Evolutionary conservation across 2,797 vertebrate genomes (phyloP).

Genomic region (Myotis pilosus): DNA sequence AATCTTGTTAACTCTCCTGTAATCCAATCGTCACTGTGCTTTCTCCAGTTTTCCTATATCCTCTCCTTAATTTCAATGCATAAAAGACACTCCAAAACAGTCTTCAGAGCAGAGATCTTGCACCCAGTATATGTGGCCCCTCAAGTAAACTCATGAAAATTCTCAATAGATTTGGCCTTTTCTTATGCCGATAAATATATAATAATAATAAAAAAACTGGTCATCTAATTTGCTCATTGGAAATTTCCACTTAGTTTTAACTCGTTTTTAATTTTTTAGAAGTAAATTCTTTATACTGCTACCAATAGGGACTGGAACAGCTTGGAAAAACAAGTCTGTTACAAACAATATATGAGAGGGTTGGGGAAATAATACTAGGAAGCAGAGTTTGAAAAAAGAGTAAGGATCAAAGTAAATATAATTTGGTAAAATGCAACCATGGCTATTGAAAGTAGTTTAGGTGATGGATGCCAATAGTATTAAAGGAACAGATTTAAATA

Average conservation of each 20-base stretch:
- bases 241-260: neutral
- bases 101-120: neutral
- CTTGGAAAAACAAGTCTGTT: neutral
- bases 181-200: neutral
- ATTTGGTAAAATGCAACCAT: neutral
- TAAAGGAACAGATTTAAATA: neutral
- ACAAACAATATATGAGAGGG: neutral
- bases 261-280: neutral
- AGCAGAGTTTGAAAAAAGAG: neutral
- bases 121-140: neutral
- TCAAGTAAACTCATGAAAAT: neutral
- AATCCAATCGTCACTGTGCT: neutral
- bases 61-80: neutral
- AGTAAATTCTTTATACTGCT: neutral
- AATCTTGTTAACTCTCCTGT: neutral
- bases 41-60: neutral
- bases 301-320: neutral
- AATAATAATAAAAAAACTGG: neutral
- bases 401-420: neutral
- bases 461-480: neutral
- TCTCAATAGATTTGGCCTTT: neutral
- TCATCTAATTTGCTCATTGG: neutral
- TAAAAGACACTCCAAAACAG: neutral
- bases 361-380: neutral
- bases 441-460: neutral